Evolutionary conservation across 2,888 invertebrate genomes (phyloP).

Genomic region (Thelaira solivaga): DNA sequence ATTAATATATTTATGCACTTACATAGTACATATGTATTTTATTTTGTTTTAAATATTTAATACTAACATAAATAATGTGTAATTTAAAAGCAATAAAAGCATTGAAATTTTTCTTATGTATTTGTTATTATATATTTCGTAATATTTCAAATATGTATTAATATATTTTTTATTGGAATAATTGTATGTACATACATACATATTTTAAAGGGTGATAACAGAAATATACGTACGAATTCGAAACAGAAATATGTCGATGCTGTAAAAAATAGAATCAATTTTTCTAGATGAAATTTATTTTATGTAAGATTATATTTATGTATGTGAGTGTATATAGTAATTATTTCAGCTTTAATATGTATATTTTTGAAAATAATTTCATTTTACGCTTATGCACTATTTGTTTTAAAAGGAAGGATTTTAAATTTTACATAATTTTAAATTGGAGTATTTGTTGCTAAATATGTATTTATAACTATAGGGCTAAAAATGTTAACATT

Average conservation of each 20-base stretch:
- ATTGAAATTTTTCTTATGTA: constrained; percentile 61
- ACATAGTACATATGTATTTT: too few relatives aligned
- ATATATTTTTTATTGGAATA: background rate
- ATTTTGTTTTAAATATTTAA: constrained; percentile 41
- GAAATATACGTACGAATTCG: background rate
- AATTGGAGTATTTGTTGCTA: background rate
- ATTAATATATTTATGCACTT: constrained; percentile 43
- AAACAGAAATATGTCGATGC: background rate
- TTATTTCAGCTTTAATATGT: background rate
- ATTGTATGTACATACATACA: background rate
- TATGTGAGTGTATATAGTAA: background rate
- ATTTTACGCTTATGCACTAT: background rate
- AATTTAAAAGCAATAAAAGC: constrained; percentile 68
- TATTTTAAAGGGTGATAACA: background rate
- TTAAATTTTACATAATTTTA: too few relatives aligned
- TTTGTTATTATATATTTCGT: background rate
- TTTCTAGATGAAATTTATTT: background rate
- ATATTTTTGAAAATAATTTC: constrained; percentile 5
- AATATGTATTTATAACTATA: too few relatives aligned
- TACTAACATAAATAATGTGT: constrained; percentile 66
- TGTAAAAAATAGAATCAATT: background rate
- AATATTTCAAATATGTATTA: background rate
- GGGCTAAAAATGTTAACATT: background rate
- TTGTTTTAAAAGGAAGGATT: background rate
- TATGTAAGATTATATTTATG: background rate